Evolutionary conservation across 2,797 vertebrate species (phyloP), one percentile per base, ranked within the genome.

Genomic region (Acanthis flammea): DNA sequence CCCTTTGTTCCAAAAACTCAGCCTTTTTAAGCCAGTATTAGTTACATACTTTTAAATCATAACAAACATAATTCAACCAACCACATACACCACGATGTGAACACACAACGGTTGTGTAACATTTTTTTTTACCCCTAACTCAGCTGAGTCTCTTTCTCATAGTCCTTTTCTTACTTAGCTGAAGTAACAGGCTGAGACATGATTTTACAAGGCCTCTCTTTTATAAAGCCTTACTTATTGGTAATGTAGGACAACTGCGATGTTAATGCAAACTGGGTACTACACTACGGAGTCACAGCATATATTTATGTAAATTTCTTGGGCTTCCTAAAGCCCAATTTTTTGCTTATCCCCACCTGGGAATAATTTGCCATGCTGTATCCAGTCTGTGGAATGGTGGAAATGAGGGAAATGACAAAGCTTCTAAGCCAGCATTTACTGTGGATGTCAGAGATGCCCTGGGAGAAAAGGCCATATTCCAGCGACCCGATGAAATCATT

Each of bases 41-140:
- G 16, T 44, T 77, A 8, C 10, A 35, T 35, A 19, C 16, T 53
- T 77, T 35, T 31, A 63, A 63, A 53, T 30, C 8, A 31, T 44
- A 42, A 18, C 47, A 53, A 35, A 28, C 37, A 9, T 28, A 23
- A 42, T 62, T 76, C 37, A 76, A 42, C 47, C 12, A 33, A 35
- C 31, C 15, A 53, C 7, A 12, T 19, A 30, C 4, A 44, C 12
- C 10, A 24, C 1, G 0, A 12, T 37, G 27, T 24, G 48, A 54
- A 24, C 7, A 35, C 6, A 4, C 0, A 0, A 11, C 14, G 10
- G 12, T 24, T 53, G 23, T 19, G 21, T 30, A 44, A 24, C 10
- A 9, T 6, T 4, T 16, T 53, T 53, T 53, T 63, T 31, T 53
- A 63, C 17, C 16, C 21, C 22, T 65, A 31, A 44, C 19, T 77